Evolutionary conservation across 2,113 vertebrate genomes (phyloP), one percentile per base, ranked within the genome.

Genomic region (Amazona guildingii): DNA sequence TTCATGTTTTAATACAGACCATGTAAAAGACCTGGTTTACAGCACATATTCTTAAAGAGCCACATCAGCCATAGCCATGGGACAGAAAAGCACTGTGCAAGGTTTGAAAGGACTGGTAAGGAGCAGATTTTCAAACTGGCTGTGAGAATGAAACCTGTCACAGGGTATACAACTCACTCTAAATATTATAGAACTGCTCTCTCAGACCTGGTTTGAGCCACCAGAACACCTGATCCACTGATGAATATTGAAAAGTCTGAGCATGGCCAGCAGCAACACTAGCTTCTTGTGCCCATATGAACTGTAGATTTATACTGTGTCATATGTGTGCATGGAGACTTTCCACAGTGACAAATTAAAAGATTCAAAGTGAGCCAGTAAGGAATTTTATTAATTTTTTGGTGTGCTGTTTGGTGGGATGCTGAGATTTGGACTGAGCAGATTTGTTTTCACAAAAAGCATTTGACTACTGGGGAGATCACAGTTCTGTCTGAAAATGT

Each of bases 61-160:
- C 24, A 12, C 44, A 31, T 48, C 54, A 73, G 17, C 41, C 48
- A 18, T 43, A 44, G 13, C 8, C 12, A 43, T 49, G 28, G 80
- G 41, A 74, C 17, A 69, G 27, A 4, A 3, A 62, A 88, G 28
- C 0, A 0, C 37, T 2, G 0, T 3, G 4, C 37, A 35, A 29
- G 31, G 27, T 68, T 80, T 49, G 35, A 51, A 73, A 66, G 79
- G 18, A 20, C 35, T 72, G 20, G 33, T 55, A 31, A 63, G 35
- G 13, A 63, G 31, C 11, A 49, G 31, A 10, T 29, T 69, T 35
- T 80, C 48, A 55, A 44, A 13, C 6, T 28, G 54, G 7, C 35
- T 88, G 62, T 74, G 46, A 49, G 41, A 78, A 83, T 20, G 28
- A 88, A 62, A 62, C 52, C 61, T 73, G 12, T 29, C n/a, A 33